A percentile compares a stretch with the other conserved stretches of the same genome.
phyloP scores from a whole-genome alignment of 2,797 vertebrate species.

The Chiloscyllium punctatum region DNA sequence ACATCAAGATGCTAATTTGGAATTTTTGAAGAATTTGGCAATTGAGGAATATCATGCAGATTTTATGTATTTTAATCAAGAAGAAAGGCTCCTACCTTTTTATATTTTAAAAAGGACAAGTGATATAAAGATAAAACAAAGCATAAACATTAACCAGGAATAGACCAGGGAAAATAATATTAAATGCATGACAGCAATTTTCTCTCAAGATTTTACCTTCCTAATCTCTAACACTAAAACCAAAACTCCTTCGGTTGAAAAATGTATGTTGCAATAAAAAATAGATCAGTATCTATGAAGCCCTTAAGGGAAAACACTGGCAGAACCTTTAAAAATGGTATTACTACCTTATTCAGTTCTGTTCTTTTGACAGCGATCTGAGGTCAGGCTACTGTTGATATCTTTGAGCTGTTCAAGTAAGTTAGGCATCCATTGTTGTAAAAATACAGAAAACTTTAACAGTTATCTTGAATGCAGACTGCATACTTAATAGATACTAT shows the following conservation, averaged over 20 bases:
- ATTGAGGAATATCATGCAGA: background rate
- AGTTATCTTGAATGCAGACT: slow-evolving; percentile 22
- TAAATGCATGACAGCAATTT: slow-evolving; percentile 20
- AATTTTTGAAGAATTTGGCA: background rate
- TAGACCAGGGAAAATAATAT: slow-evolving; percentile 6
- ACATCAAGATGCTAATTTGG: background rate
- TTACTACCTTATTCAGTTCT: slow-evolving; percentile 34
- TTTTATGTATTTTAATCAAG: background rate
- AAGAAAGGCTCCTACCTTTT: background rate
- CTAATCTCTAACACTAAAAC: background rate
- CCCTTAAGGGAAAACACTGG: slow-evolving; percentile 36
- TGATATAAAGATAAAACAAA: slow-evolving; percentile 2
- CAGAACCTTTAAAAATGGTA: slow-evolving; percentile 37
- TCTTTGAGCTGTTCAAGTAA: slow-evolving; percentile 33
- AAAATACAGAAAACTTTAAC: slow-evolving; percentile 24
- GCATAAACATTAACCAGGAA: slow-evolving; percentile 2
- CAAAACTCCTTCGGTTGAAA: slow-evolving; percentile 19
- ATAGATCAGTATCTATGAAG: slow-evolving; percentile 30
- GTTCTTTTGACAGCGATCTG: slow-evolving; percentile 30
- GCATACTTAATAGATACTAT: slow-evolving; percentile 29
- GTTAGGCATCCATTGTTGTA: slow-evolving; percentile 20
- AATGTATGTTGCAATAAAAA: slow-evolving; percentile 37
- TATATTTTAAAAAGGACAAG: background rate
- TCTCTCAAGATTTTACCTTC: slow-evolving; percentile 21
- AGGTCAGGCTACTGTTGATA: slow-evolving; percentile 22